These are phyloP conservation scores for Pipa parva DNA, from an alignment of 2,113 vertebrate genomes.

Conservation along the genomic window DNA sequence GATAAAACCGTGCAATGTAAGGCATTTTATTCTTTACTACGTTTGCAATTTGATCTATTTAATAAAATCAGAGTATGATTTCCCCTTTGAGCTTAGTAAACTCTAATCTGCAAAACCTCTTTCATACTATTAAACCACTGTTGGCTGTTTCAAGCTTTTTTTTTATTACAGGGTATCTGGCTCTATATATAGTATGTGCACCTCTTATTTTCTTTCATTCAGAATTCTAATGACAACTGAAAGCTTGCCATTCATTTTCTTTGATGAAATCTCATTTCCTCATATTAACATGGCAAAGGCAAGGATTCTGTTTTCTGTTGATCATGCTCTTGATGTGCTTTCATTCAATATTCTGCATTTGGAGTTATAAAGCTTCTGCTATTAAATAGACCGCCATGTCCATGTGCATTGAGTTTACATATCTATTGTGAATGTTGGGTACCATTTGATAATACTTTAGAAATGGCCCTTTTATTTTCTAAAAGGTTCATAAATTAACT, in stretches of 20 bases:
- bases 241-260: constrained; percentile 16
- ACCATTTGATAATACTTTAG: no score
- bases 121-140: constrained; percentile 7
- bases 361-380: background rate
- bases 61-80: constrained; percentile 1
- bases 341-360: background rate
- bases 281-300: constrained; percentile 15
- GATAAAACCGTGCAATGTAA: no score
- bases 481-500: no score
- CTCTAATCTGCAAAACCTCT: background rate
- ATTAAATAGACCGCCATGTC: background rate
- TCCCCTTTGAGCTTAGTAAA: background rate
- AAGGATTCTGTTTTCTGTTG: constrained; percentile 10
- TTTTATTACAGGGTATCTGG: background rate
- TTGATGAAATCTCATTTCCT: constrained; percentile 23
- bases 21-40: no score
- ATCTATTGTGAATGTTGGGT: no score
- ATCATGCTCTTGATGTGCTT: background rate
- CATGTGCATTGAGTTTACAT: background rate
- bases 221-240: constrained; percentile 11
- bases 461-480: no score
- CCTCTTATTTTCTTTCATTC: constrained; percentile 6
- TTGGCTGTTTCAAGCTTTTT: no score
- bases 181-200: constrained; percentile 14
- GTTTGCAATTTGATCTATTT: background rate